Percentiles rank a stretch among this genome's conserved stretches.
Conservation (phyloP, 2,113 vertebrate genomes). For the Orthonyx spaldingii region DNA sequence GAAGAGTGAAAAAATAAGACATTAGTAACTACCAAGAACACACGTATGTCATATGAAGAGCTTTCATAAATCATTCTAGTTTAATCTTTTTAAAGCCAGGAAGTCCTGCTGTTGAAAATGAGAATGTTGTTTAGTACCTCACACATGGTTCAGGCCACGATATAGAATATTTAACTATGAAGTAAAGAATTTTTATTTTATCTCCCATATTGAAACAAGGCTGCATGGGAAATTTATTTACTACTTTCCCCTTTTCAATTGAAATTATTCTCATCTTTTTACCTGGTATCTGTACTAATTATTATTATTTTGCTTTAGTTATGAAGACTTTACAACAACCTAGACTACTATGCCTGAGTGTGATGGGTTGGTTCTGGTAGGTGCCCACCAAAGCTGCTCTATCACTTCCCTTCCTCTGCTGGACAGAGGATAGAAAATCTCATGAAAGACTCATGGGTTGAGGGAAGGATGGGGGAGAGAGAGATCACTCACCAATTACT, state of each 20-base stretch:
- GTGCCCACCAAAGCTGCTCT: not conserved
- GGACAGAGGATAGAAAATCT: not conserved
- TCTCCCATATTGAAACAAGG: not conserved
- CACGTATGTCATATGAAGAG: not conserved
- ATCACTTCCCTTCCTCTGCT: not conserved
- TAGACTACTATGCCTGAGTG: not conserved
- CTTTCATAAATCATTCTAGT: not conserved
- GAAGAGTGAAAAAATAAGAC: not conserved
- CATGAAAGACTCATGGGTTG: accelerated
- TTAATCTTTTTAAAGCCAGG: not conserved
- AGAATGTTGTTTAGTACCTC: not conserved
- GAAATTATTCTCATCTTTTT: not conserved
- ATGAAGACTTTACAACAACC: not conserved
- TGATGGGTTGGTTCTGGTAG: not conserved
- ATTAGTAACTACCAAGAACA: not conserved
- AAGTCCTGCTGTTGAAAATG: not conserved
- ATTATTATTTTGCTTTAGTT: not conserved
- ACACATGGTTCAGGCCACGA: not conserved
- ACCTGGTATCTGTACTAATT: not conserved
- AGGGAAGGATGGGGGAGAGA: not conserved
- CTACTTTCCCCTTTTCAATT: not conserved
- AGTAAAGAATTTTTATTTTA: not conserved
- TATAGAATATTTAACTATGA: not conserved
- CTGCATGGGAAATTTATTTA: not conserved
- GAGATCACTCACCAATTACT: not conserved